Evolutionary conservation across 2,113 vertebrate species (phyloP).

Genomic region (Pelodiscus sinensis): DNA sequence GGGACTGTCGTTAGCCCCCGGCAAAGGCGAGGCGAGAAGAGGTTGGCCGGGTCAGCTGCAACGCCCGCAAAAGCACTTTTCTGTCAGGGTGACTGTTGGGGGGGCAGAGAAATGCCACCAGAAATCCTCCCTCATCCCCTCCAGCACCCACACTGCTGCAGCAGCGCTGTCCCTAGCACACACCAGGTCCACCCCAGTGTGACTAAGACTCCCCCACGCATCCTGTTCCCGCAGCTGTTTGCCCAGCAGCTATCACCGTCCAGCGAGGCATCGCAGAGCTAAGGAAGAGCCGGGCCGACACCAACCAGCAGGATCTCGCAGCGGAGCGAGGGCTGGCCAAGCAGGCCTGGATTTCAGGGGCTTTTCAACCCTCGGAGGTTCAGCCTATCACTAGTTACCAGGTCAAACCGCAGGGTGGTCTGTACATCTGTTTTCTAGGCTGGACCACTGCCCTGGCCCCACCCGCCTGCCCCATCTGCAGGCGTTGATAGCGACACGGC

Average conservation of each 20-base stretch:
- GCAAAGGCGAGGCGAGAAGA: too few relatives aligned
- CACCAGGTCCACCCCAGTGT: too few relatives aligned
- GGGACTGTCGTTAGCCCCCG: too few relatives aligned
- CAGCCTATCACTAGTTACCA: not conserved
- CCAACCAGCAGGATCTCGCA: not conserved
- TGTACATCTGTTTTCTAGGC: not conserved
- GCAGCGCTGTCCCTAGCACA: too few relatives aligned
- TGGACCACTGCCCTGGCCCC: not conserved
- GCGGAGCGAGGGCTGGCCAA: not conserved
- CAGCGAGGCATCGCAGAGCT: not conserved
- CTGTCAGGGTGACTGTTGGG: too few relatives aligned
- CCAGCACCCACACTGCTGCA: too few relatives aligned
- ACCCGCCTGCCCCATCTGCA: conserved; percentile 1
- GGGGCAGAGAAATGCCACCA: too few relatives aligned
- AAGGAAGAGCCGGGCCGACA: not conserved
- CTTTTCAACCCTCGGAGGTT: not conserved
- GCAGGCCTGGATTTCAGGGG: not conserved
- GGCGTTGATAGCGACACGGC: not conserved
- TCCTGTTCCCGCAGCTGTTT: not conserved
- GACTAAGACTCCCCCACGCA: not conserved
- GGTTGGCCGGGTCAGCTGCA: too few relatives aligned
- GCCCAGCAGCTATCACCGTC: not conserved
- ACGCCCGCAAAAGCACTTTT: too few relatives aligned
- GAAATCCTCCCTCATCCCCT: too few relatives aligned
- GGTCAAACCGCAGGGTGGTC: not conserved